These are phyloP conservation scores for Channa striata DNA, from an alignment of 2,797 vertebrate species.

Conservation along the genomic window DNA sequence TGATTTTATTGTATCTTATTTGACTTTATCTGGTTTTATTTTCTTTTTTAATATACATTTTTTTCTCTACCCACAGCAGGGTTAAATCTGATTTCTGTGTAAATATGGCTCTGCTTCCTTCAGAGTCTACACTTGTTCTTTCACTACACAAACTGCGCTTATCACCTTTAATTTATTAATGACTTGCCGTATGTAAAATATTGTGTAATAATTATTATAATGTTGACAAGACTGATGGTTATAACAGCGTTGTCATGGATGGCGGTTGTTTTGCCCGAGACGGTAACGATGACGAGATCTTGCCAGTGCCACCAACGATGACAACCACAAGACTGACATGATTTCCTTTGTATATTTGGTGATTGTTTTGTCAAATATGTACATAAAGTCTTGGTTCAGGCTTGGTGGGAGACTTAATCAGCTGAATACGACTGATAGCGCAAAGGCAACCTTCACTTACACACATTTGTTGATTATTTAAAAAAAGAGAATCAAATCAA, in stretches of 20 bases:
- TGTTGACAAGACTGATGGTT: constrained; percentile 69
- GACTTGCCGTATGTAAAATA: constrained; percentile 89
- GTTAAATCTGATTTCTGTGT: constrained; percentile 73
- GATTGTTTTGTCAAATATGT: constrained; percentile 99
- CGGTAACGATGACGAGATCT: constrained; percentile 62
- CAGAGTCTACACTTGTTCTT: constrained; percentile 70
- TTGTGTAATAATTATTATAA: constrained; percentile 86
- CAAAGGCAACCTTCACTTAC: constrained; percentile 91
- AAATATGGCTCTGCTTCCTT: constrained; percentile 75
- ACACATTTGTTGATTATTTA: constrained; percentile 91
- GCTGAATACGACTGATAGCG: constrained; percentile 83
- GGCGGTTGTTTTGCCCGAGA: constrained; percentile 62
- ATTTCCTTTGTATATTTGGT: constrained; percentile 99
- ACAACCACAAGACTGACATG: constrained; percentile 82
- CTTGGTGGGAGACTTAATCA: constrained; percentile 93
- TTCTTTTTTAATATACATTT: constrained; percentile 33
- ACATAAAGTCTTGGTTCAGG: constrained; percentile 97
- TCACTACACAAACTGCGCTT: constrained; percentile 83
- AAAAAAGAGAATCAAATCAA: constrained; percentile 83
- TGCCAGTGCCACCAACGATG: constrained; percentile 70
- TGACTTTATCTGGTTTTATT: constrained; percentile 39
- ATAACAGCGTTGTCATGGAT: constrained; percentile 66
- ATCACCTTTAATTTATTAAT: constrained; percentile 88
- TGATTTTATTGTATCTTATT: constrained; percentile 25
- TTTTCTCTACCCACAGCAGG: constrained; percentile 60